Base-by-base conservation (phyloP, 2,888 invertebrate genomes). In the Nymphalis polychloros region DNA sequence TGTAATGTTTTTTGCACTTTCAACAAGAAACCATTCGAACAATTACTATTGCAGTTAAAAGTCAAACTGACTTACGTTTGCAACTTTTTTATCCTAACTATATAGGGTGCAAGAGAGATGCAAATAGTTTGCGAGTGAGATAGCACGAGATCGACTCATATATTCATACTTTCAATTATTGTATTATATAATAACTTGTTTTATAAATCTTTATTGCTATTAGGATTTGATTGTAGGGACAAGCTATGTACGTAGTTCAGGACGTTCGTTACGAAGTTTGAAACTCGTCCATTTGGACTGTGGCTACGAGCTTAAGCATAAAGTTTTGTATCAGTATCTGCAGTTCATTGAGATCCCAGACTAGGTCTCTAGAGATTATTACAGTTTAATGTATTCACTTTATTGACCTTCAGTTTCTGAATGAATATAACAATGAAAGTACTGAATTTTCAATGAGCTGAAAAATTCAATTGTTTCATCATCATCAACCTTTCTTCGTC, bases 241-340 rank as follows among this genome's bases (percentile, higher is more conserved):
- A 55, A 55, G 27, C n/a, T 55, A 31, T 31, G 16, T 31, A 27
- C 27, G 27, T 31, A 55, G 27, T 31, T 55, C 31, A 31, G 53
- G 31, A 31, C 27, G 57, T 57, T 35, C 17, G 41, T 41, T 19
- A 10, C 35, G 19, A 57, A 52, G 65, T 65, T 62, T 48, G 27
- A 62, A 68, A 68, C 68, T 70, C 50, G 31, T 23, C 55, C 61
- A 71, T 69, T 71, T 64, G 31, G 62, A 61, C 63, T 60, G 69
- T 53, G 67, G 70, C 62, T 31, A 46, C 50, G 60, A 57, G 64
- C 60, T 64, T 71, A 69, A 48, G 6, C 64, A 48, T 61, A 71
- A 67, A 69, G 66, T 68, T 71, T 64, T 52, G 64, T 69, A 69
- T 69, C 64, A 49, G 52, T 57, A 52, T 62, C 59, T 67, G 64